Base-by-base conservation (phyloP, 2,797 vertebrate genomes). In the Ara ararauna region DNA sequence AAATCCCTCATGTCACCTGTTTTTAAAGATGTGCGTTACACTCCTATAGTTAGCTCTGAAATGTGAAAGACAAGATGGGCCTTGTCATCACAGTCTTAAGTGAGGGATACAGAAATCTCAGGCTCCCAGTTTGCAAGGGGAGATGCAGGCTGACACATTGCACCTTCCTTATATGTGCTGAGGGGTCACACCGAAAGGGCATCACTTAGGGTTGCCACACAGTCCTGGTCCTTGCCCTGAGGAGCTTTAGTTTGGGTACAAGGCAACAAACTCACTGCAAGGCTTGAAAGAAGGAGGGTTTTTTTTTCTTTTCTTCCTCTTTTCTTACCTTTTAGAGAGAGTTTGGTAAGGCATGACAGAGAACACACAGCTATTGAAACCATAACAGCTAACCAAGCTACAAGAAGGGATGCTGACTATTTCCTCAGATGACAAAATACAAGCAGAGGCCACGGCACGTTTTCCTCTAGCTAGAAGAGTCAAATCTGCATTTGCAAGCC, bases 11-110 rank as follows among this genome's bases (percentile, higher is more conserved):
- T 74, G 67, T 68, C 67, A 58, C 61, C 68, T 78, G 50, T 70
- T 96, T 93, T 87, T 89, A 53, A 94, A 90, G 85, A 89, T 9
- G 0, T 90, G 65, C 0, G 0, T 82, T 95, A 85, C 45, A 65
- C 32, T 86, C 67, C 85, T 89, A 62, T n/a, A 92, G 88, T 77
- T 92, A 89, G 65, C 68, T 92, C 90, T 87, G 88, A 90, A 85
- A 95, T 0, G 0, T 85, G 88, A 82, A 93, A 93, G 75, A 83
- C 65, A 92, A 87, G 62, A 83, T 44, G 42, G 84, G 78, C 32
- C 81, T 80, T 93, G 81, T 90, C 92, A 93, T 58, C 61, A n/a
- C 61, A 45, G 44, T 67, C 78, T 68, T 74, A 82, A 93, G 51
- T 72, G 68, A 67, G 29, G 11, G 36, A 89, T 84, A 40, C 77